These are phyloP conservation scores for Lutra lutra DNA, from an alignment of 2,797 vertebrate genomes.

Conservation along the genomic window DNA sequence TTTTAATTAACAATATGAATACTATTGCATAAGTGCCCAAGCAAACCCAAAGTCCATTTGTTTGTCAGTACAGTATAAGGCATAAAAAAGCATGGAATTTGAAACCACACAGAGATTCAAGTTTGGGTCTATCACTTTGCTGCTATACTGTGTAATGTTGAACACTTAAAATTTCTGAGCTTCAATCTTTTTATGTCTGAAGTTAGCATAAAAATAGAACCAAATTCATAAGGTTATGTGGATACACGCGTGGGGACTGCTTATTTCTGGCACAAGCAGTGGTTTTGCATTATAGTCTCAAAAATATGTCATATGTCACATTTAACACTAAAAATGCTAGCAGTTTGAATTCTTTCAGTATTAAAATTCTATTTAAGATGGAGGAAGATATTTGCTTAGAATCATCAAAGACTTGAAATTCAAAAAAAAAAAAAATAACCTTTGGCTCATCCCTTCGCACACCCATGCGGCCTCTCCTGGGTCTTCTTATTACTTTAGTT, in stretches of 20 bases:
- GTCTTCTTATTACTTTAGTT: constrained; percentile 95
- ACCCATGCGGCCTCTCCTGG: constrained; percentile 94
- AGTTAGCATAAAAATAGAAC: not conserved
- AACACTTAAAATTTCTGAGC: not conserved
- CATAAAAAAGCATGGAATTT: not conserved
- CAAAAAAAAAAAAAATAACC: constrained; percentile 84
- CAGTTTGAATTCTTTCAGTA: not conserved
- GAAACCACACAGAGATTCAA: not conserved
- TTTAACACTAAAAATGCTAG: not conserved
- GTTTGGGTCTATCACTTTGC: not conserved
- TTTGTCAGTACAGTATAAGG: not conserved
- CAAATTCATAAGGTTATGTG: not conserved
- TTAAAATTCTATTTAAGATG: not conserved
- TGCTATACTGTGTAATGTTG: not conserved
- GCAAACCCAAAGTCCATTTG: not conserved
- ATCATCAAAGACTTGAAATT: constrained; percentile 16
- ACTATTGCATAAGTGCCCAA: not conserved
- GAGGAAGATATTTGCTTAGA: not conserved
- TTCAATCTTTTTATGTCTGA: not conserved
- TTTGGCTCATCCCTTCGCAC: constrained; percentile 93
- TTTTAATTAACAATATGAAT: not conserved
- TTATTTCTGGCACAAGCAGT: not conserved
- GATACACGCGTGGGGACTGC: not conserved
- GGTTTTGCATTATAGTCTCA: not conserved
- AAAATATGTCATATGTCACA: not conserved